Evolutionary conservation across 2,113 vertebrate species (phyloP).

Genomic region (Nettapus auritus): DNA sequence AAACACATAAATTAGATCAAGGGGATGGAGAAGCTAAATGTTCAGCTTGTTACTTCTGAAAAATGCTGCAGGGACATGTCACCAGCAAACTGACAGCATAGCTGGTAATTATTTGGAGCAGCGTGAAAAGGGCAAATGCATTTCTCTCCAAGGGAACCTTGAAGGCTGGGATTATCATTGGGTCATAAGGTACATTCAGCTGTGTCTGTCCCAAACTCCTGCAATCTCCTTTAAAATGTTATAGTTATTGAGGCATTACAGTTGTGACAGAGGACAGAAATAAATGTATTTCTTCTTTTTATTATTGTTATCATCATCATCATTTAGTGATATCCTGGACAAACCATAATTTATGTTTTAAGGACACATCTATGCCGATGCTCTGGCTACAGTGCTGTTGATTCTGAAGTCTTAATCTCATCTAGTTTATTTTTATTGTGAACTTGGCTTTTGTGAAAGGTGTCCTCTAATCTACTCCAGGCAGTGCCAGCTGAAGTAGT

Average conservation of each 20-base stretch:
- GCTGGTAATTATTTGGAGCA: conserved; percentile 47
- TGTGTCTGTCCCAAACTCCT: not conserved
- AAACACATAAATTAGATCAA: not conserved
- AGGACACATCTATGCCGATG: not conserved
- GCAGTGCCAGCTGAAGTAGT: not conserved
- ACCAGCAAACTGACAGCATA: conserved; percentile 1
- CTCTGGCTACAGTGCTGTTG: not conserved
- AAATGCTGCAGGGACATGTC: conserved; percentile 5
- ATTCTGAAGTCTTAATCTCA: not conserved
- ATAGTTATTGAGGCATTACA: not conserved
- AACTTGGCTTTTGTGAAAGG: not conserved
- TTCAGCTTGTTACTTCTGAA: conserved; percentile 19
- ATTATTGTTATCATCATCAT: not conserved
- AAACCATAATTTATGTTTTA: not conserved
- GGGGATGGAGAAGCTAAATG: not conserved
- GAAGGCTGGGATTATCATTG: not conserved
- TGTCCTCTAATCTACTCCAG: not conserved
- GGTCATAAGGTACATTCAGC: not conserved
- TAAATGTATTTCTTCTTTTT: not conserved
- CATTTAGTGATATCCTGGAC: not conserved
- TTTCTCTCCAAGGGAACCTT: not conserved
- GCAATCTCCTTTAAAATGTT: not conserved
- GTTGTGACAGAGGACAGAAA: not conserved
- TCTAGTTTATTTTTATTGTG: not conserved
- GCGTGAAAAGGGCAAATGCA: conserved; percentile 18